Evolutionary conservation across 2,797 vertebrate genomes (phyloP), one percentile per base, ranked within the genome.

Genomic region (Hippopotamyrus pictus): DNA sequence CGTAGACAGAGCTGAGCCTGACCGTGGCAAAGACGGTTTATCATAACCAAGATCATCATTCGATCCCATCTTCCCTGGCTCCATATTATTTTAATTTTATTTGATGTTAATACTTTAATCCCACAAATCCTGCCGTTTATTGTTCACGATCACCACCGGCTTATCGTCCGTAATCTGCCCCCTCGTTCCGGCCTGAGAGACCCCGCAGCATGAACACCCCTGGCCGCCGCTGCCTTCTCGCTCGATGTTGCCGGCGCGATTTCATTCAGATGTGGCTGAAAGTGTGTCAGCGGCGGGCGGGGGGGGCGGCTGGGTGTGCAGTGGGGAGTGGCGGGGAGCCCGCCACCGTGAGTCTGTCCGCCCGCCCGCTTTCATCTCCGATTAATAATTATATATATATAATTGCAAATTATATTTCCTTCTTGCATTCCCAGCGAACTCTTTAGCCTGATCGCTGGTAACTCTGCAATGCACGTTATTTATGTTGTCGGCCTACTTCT

Each of bases 401-500:
- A n/a, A n/a, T n/a, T n/a, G n/a, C 73, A 19, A 79, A 79, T 79
- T 79, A 79, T 79, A 79, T 44, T 44, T 79, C 73, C 33, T 79
- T 79, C 73, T 79, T 37, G 37, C 37, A 17, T 37, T 79, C 73
- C 65, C 33, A 44, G 73, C 2, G 37, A 41, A 19, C 73, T 44
- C 73, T 19, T 79, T 79, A 44, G 73, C 73, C 6, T 41, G 5
- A 19, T 79, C 37, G 73, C 37, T 79, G 33, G 14, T 41, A 79
- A 44, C 37, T 37, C 5, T 79, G 73, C 2, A 17, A 44, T n/a
- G 33, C 73, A 3, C 17, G 37, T 79, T 79, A 41, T 41, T 79
- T 44, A 79, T 79, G 17, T 12, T 12, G 17, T n/a, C 73, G 73
- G 73, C 73, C 73, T 79, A 79, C 37, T 79, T 79, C 73, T 41